phyloP scores from a whole-genome alignment of 1,140 invertebrate genomes.

The Patella vulgata region DNA sequence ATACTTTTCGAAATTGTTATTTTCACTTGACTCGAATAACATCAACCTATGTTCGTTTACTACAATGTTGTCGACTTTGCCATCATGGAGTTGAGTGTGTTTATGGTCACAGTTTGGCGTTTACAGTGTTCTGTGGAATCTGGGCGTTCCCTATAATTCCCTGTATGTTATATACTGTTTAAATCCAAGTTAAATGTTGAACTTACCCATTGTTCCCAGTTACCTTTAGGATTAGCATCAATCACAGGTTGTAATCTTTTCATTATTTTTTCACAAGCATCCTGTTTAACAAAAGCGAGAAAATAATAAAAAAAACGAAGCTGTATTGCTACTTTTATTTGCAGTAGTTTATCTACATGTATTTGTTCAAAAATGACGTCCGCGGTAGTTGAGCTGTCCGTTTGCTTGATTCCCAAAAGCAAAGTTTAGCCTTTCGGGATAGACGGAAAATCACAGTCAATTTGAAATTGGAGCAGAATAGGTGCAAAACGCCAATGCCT shows the following conservation, averaged over 20 bases:
- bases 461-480: background rate
- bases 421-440: background rate
- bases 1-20: too few species aligned
- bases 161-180: too few species aligned
- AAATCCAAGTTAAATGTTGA: background rate
- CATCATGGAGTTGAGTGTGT: too few species aligned
- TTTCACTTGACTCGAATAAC: too few species aligned
- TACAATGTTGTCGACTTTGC: too few species aligned
- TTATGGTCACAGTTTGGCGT: too few species aligned
- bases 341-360: background rate
- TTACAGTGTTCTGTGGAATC: too few species aligned
- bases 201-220: constrained; percentile 86
- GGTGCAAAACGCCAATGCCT: too few species aligned
- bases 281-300: constrained; percentile 66
- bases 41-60: too few species aligned
- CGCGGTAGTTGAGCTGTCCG: too few species aligned
- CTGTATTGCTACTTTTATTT: background rate
- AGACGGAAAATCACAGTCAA: background rate
- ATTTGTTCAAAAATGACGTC: background rate
- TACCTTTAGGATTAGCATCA: constrained; percentile 78
- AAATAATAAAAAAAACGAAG: background rate
- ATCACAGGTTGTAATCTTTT: constrained; percentile 81
- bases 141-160: too few species aligned
- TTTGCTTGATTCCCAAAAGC: background rate
- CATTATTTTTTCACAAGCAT: constrained; percentile 82